phyloP scores from a whole-genome alignment of 2,797 vertebrate genomes.

The Pogonophryne albipinna region DNA sequence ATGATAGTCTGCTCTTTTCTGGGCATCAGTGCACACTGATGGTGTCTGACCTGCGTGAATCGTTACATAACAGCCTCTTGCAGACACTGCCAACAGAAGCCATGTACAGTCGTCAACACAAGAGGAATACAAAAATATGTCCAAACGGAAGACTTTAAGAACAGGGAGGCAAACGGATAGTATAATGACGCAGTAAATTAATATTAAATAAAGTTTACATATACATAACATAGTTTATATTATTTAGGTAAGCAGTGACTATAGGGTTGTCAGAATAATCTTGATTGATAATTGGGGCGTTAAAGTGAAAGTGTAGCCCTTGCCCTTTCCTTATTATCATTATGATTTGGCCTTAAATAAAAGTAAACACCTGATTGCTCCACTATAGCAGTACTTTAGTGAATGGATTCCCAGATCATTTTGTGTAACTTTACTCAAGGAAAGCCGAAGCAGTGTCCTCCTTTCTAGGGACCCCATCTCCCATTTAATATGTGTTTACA shows the following conservation, averaged over 20 bases:
- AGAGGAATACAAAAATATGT: conserved; percentile 14
- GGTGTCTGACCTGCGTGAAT: conserved; percentile 33
- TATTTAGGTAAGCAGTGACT: not conserved
- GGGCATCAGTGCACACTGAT: conserved; percentile 37
- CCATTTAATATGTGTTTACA: not conserved
- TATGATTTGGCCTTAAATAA: not conserved
- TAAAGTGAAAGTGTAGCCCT: not conserved
- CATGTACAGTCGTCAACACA: conserved; percentile 7
- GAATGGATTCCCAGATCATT: not conserved
- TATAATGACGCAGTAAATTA: not conserved
- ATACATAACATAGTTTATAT: not conserved
- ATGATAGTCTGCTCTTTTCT: conserved; percentile 42
- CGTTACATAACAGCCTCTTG: conserved; percentile 52
- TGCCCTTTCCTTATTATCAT: not conserved
- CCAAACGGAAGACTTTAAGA: not conserved
- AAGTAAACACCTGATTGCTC: not conserved
- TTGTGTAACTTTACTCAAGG: not conserved
- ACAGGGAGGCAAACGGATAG: not conserved
- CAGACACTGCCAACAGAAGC: conserved; percentile 25
- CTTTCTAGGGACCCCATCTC: not conserved
- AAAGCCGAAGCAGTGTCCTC: not conserved
- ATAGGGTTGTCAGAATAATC: not conserved
- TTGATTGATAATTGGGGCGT: not conserved
- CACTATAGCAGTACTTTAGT: not conserved
- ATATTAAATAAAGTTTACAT: not conserved